These are phyloP conservation scores for Sesamia nonagrioides DNA, from an alignment of 1,140 invertebrate species.

Conservation along the genomic window DNA sequence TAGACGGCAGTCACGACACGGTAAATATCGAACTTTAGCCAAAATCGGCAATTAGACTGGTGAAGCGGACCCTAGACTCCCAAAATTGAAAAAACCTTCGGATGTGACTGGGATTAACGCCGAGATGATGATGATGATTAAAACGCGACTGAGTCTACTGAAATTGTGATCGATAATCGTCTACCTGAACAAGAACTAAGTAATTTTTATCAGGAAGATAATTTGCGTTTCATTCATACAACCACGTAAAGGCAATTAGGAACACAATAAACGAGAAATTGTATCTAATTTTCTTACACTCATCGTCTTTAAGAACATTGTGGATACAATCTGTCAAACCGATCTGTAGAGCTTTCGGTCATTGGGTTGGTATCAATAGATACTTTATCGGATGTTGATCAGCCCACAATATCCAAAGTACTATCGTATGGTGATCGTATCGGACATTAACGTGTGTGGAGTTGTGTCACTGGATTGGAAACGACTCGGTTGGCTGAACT, in stretches of 20 bases:
- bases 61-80: no score
- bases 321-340: not conserved
- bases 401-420: not conserved
- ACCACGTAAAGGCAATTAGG: not conserved
- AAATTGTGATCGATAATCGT: not conserved
- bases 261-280: not conserved
- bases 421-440: not conserved
- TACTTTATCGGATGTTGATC: not conserved
- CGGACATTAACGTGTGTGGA: constrained; percentile 9
- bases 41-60: no score
- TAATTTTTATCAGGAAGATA: constrained; percentile 1
- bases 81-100: no score
- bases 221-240: not conserved
- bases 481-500: constrained; percentile 32
- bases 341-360: not conserved
- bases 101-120: no score
- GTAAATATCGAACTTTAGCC: no score
- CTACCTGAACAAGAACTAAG: not conserved
- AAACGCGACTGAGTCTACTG: no score
- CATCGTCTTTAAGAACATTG: not conserved
- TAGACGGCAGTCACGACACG: no score
- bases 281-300: not conserved
- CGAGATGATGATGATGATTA: no score
- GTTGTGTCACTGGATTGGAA: constrained; percentile 45
- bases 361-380: not conserved